phyloP scores from a whole-genome alignment of 2,113 vertebrate genomes.

The Coregonus clupeaformis region DNA sequence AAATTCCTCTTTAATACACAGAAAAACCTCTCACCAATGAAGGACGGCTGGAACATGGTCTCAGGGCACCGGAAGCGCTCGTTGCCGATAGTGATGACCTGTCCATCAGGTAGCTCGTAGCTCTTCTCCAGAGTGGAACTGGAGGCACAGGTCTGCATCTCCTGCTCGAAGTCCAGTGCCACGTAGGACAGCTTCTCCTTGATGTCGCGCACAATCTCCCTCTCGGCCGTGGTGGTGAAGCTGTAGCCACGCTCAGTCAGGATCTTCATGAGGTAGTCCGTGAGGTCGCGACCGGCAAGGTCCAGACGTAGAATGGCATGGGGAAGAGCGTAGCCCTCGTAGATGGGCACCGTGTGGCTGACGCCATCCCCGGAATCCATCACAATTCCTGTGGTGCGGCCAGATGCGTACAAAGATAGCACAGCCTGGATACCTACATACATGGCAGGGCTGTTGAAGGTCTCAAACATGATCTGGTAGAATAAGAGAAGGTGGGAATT shows the following conservation, averaged over 20 bases:
- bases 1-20: neutral
- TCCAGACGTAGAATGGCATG: neutral
- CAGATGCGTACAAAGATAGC: slow-evolving; percentile 2
- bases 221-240: slow-evolving; percentile 61
- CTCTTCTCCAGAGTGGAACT: slow-evolving; percentile 85
- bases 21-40: slow-evolving; percentile 7
- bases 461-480: slow-evolving; percentile 11
- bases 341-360: neutral
- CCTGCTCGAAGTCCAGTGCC: slow-evolving; percentile 84
- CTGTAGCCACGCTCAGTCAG: slow-evolving; percentile 68
- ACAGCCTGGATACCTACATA: slow-evolving; percentile 3
- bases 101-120: slow-evolving; percentile 83
- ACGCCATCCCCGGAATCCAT: neutral
- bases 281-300: neutral
- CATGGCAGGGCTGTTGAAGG: slow-evolving; percentile 7
- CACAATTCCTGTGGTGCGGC: slow-evolving; percentile 1
- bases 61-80: slow-evolving; percentile 86
- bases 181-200: slow-evolving; percentile 84
- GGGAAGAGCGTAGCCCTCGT: neutral
- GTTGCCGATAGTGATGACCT: slow-evolving; percentile 85
- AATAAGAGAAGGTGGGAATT: neutral
- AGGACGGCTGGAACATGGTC: slow-evolving; percentile 83
- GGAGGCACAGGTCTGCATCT: slow-evolving; percentile 83
- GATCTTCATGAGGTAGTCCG: slow-evolving; percentile 73
- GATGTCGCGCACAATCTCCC: slow-evolving; percentile 66